A percentile compares a stretch with the other conserved stretches of the same genome.
Evolutionary conservation across 2,797 vertebrate species (phyloP).

Genomic region (Percopsis omiscomaycus): DNA sequence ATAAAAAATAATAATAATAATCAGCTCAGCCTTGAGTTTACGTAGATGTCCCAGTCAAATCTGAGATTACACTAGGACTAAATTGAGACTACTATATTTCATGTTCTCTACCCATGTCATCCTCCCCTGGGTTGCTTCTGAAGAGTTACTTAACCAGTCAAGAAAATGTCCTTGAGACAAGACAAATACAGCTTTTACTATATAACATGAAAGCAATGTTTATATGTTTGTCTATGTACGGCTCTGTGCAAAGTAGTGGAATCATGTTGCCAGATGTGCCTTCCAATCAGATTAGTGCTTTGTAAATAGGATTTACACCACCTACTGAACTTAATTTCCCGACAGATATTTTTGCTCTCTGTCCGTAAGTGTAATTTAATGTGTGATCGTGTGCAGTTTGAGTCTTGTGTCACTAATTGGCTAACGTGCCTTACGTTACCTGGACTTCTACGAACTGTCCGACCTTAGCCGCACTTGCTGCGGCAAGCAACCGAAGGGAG

Average conservation of each 20-base stretch:
- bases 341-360: too few relatives aligned
- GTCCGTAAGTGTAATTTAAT: too few relatives aligned
- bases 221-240: neutral
- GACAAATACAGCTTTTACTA: neutral
- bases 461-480: too few relatives aligned
- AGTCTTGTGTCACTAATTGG: too few relatives aligned
- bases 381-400: too few relatives aligned
- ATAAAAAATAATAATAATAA: too few relatives aligned
- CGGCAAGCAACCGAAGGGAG: too few relatives aligned
- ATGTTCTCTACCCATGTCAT: constrained; percentile 40
- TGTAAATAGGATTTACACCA: constrained; percentile 19
- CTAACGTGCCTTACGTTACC: too few relatives aligned
- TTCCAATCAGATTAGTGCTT: constrained; percentile 50
- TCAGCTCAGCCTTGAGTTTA: constrained; percentile 15
- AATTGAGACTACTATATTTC: constrained; percentile 27
- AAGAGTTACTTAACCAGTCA: constrained; percentile 5
- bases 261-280: constrained; percentile 32
- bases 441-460: too few relatives aligned
- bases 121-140: constrained; percentile 9
- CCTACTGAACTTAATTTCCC: neutral
- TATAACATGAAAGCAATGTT: neutral
- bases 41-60: constrained; percentile 26
- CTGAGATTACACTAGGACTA: constrained; percentile 53
- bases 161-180: neutral
- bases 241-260: constrained; percentile 7